Evolutionary conservation across 2,113 vertebrate genomes (phyloP), one percentile per base, ranked within the genome.

Genomic region (Eulemur rufifrons): DNA sequence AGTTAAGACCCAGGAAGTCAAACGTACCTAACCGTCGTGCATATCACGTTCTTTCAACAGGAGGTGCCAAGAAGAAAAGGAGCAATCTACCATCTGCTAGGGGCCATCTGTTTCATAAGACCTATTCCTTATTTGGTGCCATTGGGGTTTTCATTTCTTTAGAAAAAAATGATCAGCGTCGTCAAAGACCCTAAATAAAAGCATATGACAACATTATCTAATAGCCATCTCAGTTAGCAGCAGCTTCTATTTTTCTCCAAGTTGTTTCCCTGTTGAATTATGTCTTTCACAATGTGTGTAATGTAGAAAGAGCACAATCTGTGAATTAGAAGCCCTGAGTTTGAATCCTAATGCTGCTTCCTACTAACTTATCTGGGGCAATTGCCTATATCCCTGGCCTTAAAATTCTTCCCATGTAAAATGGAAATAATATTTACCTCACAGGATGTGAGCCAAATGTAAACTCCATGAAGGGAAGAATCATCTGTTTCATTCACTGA

Each of bases 1-100:
- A 91, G 82, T 77, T 91, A 91, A 96, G 97, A 95, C 94, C 84
- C 86, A 94, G 94, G 74, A 97, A 97, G 96, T 98, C 96, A 97
- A 96, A 96, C 73, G 89, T 95, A 97, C 97, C 97, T 96, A 97
- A 96, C 92, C 47, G 92, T 94, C 39, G 69, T 94, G 96, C 39
- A 68, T 86, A 87, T 96, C 78, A 97, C 94, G 96, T 95, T 94
- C 77, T 94, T 96, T 94, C n/a, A 95, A 66, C 45, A 92, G 74
- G 94, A 96, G 83, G 61, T 93, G 94, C 56, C 86, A 95, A 96
- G 77, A 97, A 97, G 95, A 86, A 98, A 97, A 98, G 83, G 97
- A 96, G 95, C 98, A 98, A 74, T 96, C 93, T 93, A 39, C 96
- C 98, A 98, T 97, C 96, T 98, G 98, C 78, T 94, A 50, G 59